A percentile compares a stretch with the other conserved stretches of the same genome.
Conservation (phyloP, 2,113 vertebrate species). For the Lagenorhynchus albirostris region DNA sequence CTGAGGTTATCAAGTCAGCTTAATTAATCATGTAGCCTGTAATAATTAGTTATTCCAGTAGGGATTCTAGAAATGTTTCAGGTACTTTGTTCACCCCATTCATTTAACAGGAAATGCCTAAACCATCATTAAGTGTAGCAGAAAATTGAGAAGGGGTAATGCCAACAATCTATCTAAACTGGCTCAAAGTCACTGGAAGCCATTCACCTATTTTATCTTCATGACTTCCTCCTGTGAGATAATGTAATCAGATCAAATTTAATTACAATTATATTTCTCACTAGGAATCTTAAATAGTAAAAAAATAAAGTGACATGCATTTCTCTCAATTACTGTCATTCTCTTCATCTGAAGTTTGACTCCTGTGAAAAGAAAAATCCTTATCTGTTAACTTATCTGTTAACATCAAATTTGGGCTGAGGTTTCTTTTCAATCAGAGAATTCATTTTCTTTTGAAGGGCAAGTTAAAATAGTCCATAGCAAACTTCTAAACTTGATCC, state of each 20-base stretch:
- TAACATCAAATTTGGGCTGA: background rate
- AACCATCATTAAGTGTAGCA: conserved; percentile 26
- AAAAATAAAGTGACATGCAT: background rate
- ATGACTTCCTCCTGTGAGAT: background rate
- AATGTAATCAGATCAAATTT: conserved; percentile 42
- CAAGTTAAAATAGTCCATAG: background rate
- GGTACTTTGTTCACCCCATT: conserved; percentile 13
- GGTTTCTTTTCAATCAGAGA: background rate
- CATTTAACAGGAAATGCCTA: conserved; percentile 1
- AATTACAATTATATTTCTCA: conserved; percentile 61
- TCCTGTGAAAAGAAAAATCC: background rate
- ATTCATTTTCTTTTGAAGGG: background rate
- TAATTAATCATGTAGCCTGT: conserved; percentile 43
- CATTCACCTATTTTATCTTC: conserved; percentile 40
- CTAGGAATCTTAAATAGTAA: conserved; percentile 36
- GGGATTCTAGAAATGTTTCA: background rate
- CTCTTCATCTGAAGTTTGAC: background rate
- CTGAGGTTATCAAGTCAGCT: conserved; percentile 43
- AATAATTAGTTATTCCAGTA: conserved; percentile 36
- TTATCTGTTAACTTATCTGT: background rate
- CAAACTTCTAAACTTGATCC: background rate
- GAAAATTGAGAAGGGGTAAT: background rate
- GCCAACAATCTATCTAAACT: background rate
- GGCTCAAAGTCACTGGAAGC: background rate
- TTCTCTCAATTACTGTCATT: background rate